Evolutionary conservation across 53 echinoderm and acorn worm species (phyloP).

Genomic region (Holothuria scabra): DNA sequence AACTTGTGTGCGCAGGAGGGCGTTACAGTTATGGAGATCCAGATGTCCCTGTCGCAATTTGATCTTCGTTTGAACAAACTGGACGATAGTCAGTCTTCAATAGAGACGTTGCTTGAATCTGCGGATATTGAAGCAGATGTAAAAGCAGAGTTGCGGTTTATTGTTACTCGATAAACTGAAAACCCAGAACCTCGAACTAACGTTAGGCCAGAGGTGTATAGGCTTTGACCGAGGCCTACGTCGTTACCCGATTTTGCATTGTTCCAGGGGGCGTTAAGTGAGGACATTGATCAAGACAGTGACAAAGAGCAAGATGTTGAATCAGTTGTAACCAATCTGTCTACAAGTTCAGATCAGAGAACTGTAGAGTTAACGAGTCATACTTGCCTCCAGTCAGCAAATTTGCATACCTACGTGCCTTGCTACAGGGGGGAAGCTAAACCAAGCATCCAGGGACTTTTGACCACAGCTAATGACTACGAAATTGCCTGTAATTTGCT

Average conservation of each 20-base stretch:
- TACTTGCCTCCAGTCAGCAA: background rate
- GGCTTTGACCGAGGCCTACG: background rate
- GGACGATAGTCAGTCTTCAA: background rate
- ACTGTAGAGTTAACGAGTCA: background rate
- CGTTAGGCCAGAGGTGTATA: background rate
- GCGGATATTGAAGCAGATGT: no score
- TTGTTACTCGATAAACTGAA: background rate
- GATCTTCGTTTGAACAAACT: background rate
- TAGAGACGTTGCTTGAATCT: no score
- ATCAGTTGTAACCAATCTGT: background rate
- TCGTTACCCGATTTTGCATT: background rate
- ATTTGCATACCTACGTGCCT: background rate
- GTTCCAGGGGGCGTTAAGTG: background rate
- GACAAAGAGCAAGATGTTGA: constrained; percentile 1
- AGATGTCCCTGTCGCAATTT: background rate
- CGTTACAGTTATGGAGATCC: background rate
- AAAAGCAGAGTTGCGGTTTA: background rate
- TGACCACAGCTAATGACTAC: background rate
- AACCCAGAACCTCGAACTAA: background rate
- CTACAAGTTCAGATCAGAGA: background rate
- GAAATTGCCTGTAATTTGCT: constrained; percentile 19
- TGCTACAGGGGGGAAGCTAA: background rate
- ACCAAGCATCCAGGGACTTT: background rate
- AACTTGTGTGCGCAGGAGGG: background rate
- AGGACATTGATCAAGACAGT: background rate